Evolutionary conservation across 2,888 invertebrate species (phyloP).

Genomic region (Neoitamus cyanurus): DNA sequence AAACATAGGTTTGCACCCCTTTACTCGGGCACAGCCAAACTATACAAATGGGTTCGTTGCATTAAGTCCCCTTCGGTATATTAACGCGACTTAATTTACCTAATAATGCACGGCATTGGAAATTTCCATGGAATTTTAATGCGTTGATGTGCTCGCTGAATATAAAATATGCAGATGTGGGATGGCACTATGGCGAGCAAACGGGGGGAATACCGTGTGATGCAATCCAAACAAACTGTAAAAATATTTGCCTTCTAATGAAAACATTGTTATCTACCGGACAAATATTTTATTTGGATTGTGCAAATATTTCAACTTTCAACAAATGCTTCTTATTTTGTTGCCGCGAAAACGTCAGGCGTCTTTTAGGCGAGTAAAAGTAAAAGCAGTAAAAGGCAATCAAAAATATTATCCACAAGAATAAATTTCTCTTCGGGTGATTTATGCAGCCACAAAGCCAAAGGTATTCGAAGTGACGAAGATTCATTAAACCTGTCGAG

Average conservation of each 20-base stretch:
- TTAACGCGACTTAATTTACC: conserved; percentile 1
- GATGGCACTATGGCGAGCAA: not conserved
- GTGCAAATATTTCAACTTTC: not conserved
- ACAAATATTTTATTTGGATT: not conserved
- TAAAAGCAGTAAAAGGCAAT: not conserved
- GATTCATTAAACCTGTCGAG: not conserved
- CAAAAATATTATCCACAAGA: not conserved
- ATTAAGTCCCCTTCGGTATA: not conserved
- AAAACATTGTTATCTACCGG: not conserved
- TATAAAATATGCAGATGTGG: not conserved
- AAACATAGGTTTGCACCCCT: not conserved
- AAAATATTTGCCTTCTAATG: not conserved
- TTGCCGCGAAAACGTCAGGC: not conserved
- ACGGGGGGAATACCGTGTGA: not conserved
- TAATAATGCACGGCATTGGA: not conserved
- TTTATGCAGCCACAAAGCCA: not conserved
- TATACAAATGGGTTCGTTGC: not conserved
- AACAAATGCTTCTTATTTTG: not conserved
- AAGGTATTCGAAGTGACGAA: not conserved
- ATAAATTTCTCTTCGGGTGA: not conserved
- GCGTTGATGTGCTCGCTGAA: not conserved
- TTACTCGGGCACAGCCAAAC: not conserved
- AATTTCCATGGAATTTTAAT: not conserved
- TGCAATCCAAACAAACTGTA: not conserved
- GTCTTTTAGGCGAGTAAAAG: not conserved